Percentiles rank a stretch among this genome's conserved stretches.
These are phyloP conservation scores for Synergus umbraculus DNA, from an alignment of 2,888 invertebrate genomes.

Conservation along the genomic window DNA sequence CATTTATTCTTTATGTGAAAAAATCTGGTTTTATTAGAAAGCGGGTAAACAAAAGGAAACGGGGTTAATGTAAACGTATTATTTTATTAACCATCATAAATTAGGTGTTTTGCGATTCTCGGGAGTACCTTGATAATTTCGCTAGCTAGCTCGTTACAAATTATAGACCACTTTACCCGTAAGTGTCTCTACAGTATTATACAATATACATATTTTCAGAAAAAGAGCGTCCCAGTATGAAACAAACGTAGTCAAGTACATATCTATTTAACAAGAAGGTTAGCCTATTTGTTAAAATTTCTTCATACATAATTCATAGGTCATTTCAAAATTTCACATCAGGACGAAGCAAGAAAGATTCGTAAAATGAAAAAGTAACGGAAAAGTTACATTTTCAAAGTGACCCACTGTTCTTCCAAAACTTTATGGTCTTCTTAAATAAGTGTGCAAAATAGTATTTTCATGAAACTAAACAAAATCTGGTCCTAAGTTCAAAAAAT, in stretches of 20 bases:
- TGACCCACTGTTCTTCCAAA: background rate
- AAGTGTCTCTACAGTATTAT: constrained; percentile 40
- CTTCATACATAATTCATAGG: background rate
- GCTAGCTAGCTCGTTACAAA: constrained; percentile 34
- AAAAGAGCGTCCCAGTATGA: constrained; percentile 38
- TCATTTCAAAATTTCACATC: constrained; percentile 26
- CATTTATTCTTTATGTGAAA: background rate
- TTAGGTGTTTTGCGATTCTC: constrained; percentile 38
- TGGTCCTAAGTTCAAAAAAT: background rate
- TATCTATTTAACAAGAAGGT: constrained; percentile 28
- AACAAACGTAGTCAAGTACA: constrained; percentile 32
- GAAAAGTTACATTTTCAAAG: background rate
- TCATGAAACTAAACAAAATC: constrained; percentile 15
- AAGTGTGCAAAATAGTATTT: constrained; percentile 28
- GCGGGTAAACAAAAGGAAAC: background rate
- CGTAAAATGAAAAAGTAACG: background rate
- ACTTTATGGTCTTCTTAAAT: constrained; percentile 7
- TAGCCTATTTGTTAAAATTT: constrained; percentile 30
- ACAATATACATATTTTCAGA: constrained; percentile 40
- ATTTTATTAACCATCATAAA: constrained; percentile 41
- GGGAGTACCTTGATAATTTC: constrained; percentile 37
- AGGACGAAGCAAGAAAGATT: constrained; percentile 16
- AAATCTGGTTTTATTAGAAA: background rate
- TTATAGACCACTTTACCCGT: constrained; percentile 40
- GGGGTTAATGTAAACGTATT: constrained; percentile 34